A percentile compares a stretch with the other conserved stretches of the same genome.
These are phyloP conservation scores for Plemyria rubiginata DNA, from an alignment of 2,888 invertebrate species.

Conservation along the genomic window DNA sequence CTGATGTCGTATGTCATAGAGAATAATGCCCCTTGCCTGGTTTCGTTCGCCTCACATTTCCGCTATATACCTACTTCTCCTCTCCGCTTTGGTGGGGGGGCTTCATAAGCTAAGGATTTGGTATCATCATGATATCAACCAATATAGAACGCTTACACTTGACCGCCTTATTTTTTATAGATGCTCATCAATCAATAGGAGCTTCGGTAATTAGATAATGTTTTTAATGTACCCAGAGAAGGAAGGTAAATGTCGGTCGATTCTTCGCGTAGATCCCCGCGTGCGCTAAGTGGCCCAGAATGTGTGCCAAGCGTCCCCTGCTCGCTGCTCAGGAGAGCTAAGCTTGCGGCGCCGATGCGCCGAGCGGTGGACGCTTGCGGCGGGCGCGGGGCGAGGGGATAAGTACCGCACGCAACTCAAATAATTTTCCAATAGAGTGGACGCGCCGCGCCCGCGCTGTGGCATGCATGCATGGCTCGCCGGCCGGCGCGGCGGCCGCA, in stretches of 20 bases:
- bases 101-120: too few relatives aligned
- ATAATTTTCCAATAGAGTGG: conserved; percentile 3
- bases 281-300: conserved; percentile 12
- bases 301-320: neutral
- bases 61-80: too few relatives aligned
- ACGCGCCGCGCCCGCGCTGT: neutral
- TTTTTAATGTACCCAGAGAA: conserved; percentile 8
- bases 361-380: neutral
- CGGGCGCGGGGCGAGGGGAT: too few relatives aligned
- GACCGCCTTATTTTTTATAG: neutral
- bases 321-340: neutral
- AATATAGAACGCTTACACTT: neutral
- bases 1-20: too few relatives aligned
- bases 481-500: too few relatives aligned
- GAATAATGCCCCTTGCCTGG: too few relatives aligned
- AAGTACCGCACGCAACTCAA: conserved; percentile 6
- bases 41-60: too few relatives aligned
- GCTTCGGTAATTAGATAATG: neutral
- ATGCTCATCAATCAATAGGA: neutral
- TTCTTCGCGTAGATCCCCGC: conserved; percentile 22
- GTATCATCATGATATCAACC: too few relatives aligned
- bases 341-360: neutral
- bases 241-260: conserved; percentile 13
- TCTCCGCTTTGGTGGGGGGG: too few relatives aligned
- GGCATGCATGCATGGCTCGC: too few relatives aligned